phyloP scores from a whole-genome alignment of 2,113 vertebrate genomes.

The Origma solitaria region DNA sequence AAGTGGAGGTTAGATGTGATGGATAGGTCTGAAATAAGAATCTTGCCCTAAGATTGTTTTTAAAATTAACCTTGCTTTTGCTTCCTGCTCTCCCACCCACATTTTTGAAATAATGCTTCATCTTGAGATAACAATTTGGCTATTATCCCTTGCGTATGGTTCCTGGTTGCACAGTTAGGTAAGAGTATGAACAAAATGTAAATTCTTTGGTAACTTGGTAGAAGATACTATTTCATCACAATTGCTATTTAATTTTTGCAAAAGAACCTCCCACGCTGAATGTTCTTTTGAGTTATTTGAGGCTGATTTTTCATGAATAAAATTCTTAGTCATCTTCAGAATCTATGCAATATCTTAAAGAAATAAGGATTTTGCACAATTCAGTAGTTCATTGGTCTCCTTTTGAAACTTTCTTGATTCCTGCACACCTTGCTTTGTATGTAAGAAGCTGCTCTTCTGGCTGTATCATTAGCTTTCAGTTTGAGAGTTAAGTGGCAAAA shows the following conservation, averaged over 20 bases:
- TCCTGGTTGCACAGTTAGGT: constrained; percentile 1
- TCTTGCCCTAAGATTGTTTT: neutral
- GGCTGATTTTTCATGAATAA: constrained; percentile 61
- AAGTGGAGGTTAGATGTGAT: neutral
- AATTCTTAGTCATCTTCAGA: constrained; percentile 59
- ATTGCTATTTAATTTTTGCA: constrained; percentile 51
- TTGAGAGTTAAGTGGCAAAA: neutral
- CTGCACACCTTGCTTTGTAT: neutral
- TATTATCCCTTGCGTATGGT: neutral
- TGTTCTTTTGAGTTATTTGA: constrained; percentile 60
- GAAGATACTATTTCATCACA: constrained; percentile 59
- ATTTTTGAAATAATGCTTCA: neutral
- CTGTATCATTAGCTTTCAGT: neutral
- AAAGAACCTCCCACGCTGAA: constrained; percentile 48
- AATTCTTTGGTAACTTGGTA: constrained; percentile 28
- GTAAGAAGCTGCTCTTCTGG: neutral
- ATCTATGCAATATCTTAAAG: constrained; percentile 30
- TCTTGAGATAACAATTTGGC: neutral
- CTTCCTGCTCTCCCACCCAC: neutral
- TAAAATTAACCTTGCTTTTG: neutral
- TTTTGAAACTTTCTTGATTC: neutral
- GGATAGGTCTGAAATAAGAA: neutral
- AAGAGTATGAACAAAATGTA: constrained; percentile 47
- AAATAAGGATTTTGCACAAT: neutral
- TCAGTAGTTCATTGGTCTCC: neutral